Percentiles rank a stretch among this genome's conserved stretches.
Conservation (phyloP, 2,113 vertebrate species). For the Corvus moneduloides region DNA sequence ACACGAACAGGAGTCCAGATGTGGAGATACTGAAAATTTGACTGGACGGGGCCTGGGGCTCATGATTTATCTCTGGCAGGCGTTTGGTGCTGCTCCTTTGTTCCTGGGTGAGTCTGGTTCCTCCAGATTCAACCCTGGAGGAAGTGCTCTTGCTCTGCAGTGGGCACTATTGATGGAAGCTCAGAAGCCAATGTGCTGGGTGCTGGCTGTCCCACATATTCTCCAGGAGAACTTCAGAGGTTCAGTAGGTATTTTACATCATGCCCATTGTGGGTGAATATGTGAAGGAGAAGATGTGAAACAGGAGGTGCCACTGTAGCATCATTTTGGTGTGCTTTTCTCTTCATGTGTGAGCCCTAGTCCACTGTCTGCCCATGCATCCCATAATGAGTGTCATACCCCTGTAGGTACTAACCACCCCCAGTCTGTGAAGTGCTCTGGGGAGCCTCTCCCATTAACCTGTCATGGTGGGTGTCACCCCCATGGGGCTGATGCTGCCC, state of each 20-base stretch:
- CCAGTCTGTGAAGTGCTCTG: not conserved
- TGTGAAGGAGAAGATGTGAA: not conserved
- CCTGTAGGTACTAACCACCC: not conserved
- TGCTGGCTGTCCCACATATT: accelerated
- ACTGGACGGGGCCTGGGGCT: not conserved
- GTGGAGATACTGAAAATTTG: not conserved
- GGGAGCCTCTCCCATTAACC: not conserved
- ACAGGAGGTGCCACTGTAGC: not conserved
- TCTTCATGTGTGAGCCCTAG: not conserved
- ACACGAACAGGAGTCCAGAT: not conserved
- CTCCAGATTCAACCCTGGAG: not conserved
- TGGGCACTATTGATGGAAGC: not conserved
- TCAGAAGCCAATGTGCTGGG: not conserved
- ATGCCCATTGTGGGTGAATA: not conserved
- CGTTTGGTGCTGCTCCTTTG: not conserved
- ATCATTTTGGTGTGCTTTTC: not conserved
- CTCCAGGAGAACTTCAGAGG: not conserved
- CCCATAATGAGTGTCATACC: not conserved
- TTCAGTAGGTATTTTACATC: not conserved
- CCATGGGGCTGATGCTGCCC: not conserved
- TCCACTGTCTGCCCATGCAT: not conserved
- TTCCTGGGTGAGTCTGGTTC: not conserved
- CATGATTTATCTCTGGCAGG: not conserved
- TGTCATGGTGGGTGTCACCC: not conserved
- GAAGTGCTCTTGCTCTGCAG: not conserved